These are phyloP conservation scores for Stenodera caucasica DNA, from an alignment of 2,888 invertebrate species.

Conservation along the genomic window DNA sequence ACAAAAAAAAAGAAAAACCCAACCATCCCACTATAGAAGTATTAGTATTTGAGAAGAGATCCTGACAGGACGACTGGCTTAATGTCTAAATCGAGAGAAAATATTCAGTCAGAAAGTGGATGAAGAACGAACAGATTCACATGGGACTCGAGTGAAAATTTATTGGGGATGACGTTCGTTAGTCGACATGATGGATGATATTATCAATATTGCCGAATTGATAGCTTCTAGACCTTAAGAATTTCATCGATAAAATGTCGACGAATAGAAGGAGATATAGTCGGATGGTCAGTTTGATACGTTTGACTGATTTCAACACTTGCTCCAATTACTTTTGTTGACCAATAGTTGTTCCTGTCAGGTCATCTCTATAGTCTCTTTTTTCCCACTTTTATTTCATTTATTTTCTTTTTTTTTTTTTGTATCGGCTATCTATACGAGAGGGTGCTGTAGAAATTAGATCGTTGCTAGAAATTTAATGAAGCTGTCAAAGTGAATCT, in stretches of 20 bases:
- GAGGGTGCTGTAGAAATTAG: not conserved
- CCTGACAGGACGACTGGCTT: slow-evolving; percentile 18
- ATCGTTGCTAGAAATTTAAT: slow-evolving; percentile 9
- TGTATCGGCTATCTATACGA: not conserved
- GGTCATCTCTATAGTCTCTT: slow-evolving; percentile 11
- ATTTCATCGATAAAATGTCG: slow-evolving; percentile 28
- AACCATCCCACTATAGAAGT: slow-evolving; percentile 9
- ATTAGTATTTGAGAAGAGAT: slow-evolving; percentile 24
- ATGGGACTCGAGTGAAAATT: slow-evolving; percentile 12
- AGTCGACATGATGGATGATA: slow-evolving; percentile 37
- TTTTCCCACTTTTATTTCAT: not conserved
- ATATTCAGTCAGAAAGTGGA: not conserved
- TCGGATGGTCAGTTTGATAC: slow-evolving; percentile 14
- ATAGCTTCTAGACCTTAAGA: slow-evolving; percentile 36
- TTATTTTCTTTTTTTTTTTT: not conserved
- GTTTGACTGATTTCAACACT: slow-evolving; percentile 28
- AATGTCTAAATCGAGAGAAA: slow-evolving; percentile 15
- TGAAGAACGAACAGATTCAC: not conserved
- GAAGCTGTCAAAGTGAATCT: slow-evolving; percentile 11
- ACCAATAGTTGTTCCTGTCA: slow-evolving; percentile 23
- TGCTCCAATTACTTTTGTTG: slow-evolving; percentile 29
- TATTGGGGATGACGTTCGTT: slow-evolving; percentile 35
- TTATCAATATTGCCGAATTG: slow-evolving; percentile 38
- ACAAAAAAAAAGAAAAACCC: not conserved
- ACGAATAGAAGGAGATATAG: not conserved